A percentile compares a stretch with the other conserved stretches of the same genome.
These are phyloP conservation scores for Argyresthia albistria DNA, from an alignment of 2,888 invertebrate species.

Conservation along the genomic window DNA sequence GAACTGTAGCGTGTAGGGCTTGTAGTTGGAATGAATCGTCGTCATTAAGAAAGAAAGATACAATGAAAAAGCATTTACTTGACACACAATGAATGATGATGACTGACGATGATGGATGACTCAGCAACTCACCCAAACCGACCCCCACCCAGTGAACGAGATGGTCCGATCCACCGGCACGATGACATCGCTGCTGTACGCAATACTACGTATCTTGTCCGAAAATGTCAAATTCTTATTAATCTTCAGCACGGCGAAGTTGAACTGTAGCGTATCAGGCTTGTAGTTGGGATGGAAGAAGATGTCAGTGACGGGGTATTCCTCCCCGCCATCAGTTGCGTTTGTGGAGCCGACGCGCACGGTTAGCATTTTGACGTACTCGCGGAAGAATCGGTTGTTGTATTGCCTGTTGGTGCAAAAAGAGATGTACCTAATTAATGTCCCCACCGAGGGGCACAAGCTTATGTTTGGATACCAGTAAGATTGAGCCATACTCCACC, in stretches of 20 bases:
- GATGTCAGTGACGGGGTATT: slow-evolving; percentile 40
- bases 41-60: no score
- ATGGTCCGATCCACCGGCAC: slow-evolving; percentile 39
- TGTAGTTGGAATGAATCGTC: slow-evolving; percentile 65
- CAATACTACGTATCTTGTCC: slow-evolving; percentile 24
- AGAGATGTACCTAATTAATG: neutral
- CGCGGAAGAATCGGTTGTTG: slow-evolving; percentile 59
- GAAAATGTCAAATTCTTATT: slow-evolving; percentile 40
- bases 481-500: no score
- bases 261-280: slow-evolving; percentile 47
- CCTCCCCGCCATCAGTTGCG: slow-evolving; percentile 45
- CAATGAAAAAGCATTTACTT: no score
- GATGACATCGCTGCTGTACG: slow-evolving; percentile 22
- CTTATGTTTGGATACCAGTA: no score
- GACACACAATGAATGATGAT: no score
- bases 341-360: slow-evolving; percentile 51
- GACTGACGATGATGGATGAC: neutral
- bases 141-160: slow-evolving; percentile 56
- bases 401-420: slow-evolving; percentile 35
- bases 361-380: slow-evolving; percentile 55
- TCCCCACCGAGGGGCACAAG: no score
- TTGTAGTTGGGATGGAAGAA: slow-evolving; percentile 64
- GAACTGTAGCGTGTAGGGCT: slow-evolving; percentile 47
- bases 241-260: slow-evolving; percentile 43
- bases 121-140: slow-evolving; percentile 41